phyloP scores from a whole-genome alignment of 2,113 vertebrate species.

The Delphinapterus leucas region DNA sequence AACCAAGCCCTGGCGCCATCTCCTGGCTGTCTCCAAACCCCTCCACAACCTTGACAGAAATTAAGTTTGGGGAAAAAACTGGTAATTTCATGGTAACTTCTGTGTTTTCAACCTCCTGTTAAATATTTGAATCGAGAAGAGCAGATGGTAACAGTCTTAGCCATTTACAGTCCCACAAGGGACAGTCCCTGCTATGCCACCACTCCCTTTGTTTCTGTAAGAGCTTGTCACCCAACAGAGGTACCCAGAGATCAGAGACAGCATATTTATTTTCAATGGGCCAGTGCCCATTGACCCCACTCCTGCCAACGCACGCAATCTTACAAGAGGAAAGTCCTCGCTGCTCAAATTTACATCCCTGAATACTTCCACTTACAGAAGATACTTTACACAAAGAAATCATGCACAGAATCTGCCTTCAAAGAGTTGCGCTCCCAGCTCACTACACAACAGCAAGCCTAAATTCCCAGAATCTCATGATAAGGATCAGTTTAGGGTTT shows the following conservation, averaged over 20 bases:
- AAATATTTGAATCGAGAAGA: neutral
- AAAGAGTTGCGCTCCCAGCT: neutral
- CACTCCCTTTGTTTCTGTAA: conserved; percentile 24
- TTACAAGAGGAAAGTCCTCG: neutral
- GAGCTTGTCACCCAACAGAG: neutral
- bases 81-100: neutral
- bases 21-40: conserved; percentile 4
- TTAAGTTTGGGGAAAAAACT: neutral
- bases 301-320: neutral
- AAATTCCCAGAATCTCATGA: neutral
- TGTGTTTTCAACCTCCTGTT: conserved; percentile 3
- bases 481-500: neutral
- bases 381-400: neutral
- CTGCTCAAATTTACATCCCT: neutral
- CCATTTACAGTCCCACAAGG: neutral
- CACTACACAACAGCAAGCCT: neutral
- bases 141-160: neutral
- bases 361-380: too few relatives aligned
- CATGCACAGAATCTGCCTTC: neutral
- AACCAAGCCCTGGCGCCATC: conserved; percentile 69
- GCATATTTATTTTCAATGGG: neutral
- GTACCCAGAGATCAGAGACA: neutral
- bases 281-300: neutral
- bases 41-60: neutral
- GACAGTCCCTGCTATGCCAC: neutral